phyloP scores from a whole-genome alignment of 2,113 vertebrate genomes.

The Phalacrocorax carbo region DNA sequence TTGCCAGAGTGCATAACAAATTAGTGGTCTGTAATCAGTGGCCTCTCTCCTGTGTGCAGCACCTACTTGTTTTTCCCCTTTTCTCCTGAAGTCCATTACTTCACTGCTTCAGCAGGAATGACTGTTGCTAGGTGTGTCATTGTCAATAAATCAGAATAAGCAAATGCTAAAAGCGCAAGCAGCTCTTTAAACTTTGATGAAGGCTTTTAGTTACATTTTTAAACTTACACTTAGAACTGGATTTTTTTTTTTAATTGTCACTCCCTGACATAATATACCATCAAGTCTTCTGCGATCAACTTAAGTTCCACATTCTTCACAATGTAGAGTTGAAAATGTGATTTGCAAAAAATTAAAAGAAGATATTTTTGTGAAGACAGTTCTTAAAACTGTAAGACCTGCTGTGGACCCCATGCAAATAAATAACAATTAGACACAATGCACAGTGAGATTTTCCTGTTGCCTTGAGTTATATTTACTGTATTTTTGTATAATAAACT shows the following conservation, averaged over 20 bases:
- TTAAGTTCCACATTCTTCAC: constrained; percentile 46
- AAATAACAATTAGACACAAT: constrained; percentile 25
- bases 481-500: constrained; percentile 6
- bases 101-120: constrained; percentile 68
- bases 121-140: constrained; percentile 81
- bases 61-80: constrained; percentile 62
- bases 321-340: constrained; percentile 32
- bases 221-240: constrained; percentile 80
- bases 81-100: constrained; percentile 75
- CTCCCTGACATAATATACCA: constrained; percentile 73
- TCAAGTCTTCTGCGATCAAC: constrained; percentile 61
- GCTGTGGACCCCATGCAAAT: not conserved
- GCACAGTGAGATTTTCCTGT: not conserved
- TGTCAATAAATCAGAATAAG: constrained; percentile 86
- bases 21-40: constrained; percentile 95
- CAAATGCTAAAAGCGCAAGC: constrained; percentile 82
- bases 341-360: constrained; percentile 43
- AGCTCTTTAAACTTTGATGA: constrained; percentile 89
- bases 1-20: constrained; percentile 96
- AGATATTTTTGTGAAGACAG: not conserved
- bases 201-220: constrained; percentile 89
- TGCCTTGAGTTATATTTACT: not conserved
- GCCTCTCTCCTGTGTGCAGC: constrained; percentile 79
- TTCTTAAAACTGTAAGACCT: not conserved
- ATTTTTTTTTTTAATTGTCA: constrained; percentile 69